phyloP scores from a whole-genome alignment of 2,797 vertebrate species.

The Sebastes minor region DNA sequence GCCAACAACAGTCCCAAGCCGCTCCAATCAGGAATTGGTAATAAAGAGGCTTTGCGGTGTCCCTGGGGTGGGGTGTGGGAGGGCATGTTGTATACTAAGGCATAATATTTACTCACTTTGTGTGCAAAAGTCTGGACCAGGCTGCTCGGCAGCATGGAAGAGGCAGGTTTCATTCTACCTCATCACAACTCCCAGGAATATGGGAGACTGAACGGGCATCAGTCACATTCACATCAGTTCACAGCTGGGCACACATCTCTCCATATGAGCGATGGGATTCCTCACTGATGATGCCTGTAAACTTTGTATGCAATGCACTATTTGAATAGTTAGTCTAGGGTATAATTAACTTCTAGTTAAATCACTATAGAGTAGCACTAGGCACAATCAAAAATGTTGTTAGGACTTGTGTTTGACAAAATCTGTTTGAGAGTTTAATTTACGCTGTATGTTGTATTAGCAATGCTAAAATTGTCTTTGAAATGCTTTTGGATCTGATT shows the following conservation, averaged over 20 bases:
- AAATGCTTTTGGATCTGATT: conserved; percentile 34
- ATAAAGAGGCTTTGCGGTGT: conserved; percentile 78
- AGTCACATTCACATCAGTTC: conserved; percentile 21
- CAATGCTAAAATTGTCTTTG: conserved; percentile 41
- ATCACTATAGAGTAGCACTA: conserved; percentile 28
- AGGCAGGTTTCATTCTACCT: conserved; percentile 78
- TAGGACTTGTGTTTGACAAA: background rate
- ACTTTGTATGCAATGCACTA: conserved; percentile 64
- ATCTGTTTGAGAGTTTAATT: conserved; percentile 18
- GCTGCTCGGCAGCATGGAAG: conserved; percentile 54
- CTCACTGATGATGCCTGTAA: conserved; percentile 33
- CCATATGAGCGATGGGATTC: background rate
- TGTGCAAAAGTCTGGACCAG: conserved; percentile 59
- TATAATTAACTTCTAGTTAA: conserved; percentile 33
- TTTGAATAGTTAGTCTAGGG: conserved; percentile 41
- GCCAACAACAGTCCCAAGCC: conserved; percentile 74
- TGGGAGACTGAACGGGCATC: conserved; percentile 40
- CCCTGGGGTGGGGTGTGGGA: conserved; percentile 29
- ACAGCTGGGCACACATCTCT: background rate
- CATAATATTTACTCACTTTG: conserved; percentile 71
- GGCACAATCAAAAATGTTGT: conserved; percentile 20
- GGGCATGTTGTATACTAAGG: conserved; percentile 53
- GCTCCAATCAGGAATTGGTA: conserved; percentile 73
- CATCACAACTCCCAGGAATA: conserved; percentile 58
- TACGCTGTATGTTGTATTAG: conserved; percentile 56